phyloP scores from a whole-genome alignment of 2,888 invertebrate species.

The Teleiodes luculella region DNA sequence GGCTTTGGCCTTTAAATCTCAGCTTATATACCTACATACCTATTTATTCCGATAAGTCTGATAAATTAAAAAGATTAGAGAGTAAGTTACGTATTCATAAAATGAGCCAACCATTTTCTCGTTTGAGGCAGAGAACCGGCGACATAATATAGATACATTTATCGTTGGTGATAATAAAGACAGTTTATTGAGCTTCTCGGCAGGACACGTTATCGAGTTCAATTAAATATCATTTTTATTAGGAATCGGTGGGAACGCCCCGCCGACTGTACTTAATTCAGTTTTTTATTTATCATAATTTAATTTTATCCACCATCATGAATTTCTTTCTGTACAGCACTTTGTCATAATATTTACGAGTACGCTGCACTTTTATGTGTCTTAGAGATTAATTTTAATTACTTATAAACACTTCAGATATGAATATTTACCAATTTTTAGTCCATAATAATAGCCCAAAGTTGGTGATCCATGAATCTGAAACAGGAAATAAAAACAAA shows the following conservation, averaged over 20 bases:
- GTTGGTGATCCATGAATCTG: conserved; percentile 53
- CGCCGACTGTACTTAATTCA: conserved; percentile 48
- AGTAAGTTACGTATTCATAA: conserved; percentile 19
- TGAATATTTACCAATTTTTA: conserved; percentile 45
- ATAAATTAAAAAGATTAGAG: background rate
- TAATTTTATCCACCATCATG: conserved; percentile 37
- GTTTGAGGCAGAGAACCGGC: conserved; percentile 19
- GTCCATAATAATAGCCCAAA: conserved; percentile 42
- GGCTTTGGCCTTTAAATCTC: too few relatives aligned
- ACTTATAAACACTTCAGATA: conserved; percentile 2
- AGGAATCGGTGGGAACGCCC: conserved; percentile 63
- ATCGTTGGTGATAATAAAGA: conserved; percentile 68
- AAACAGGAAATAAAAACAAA: conserved; percentile 41
- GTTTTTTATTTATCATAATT: conserved; percentile 50
- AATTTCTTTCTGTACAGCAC: conserved; percentile 37
- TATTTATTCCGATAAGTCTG: background rate
- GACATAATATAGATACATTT: conserved; percentile 48
- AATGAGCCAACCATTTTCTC: conserved; percentile 37
- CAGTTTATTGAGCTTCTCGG: conserved; percentile 71
- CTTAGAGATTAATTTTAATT: conserved; percentile 13
- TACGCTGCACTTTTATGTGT: conserved; percentile 1
- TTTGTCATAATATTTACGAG: conserved; percentile 30
- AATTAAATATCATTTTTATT: conserved; percentile 78
- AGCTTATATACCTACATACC: background rate
- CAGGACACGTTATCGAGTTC: conserved; percentile 69